Base-by-base conservation (phyloP, 2,113 vertebrate genomes). In the Brachypodius melanocephalos region DNA sequence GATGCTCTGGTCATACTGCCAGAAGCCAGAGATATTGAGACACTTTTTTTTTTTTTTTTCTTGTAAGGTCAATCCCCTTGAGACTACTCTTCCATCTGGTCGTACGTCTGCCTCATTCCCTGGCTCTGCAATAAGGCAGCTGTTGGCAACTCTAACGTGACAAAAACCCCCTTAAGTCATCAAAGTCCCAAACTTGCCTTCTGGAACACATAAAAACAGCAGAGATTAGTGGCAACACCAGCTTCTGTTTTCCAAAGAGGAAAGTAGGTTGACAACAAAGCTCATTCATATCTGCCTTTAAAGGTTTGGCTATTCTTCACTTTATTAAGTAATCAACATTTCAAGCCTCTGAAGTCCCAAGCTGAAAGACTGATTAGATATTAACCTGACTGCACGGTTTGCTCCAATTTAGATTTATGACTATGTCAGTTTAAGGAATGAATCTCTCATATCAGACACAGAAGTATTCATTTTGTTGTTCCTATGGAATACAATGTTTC, bases 371-470 rank as follows among this genome's bases (percentile, higher is more conserved):
- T 40, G 31, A 96, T 95, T 95, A 95, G 74, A 84, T 93, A 94
- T 72, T 96, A 75, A 65, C 51, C 71, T 96, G 92, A 87, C 72
- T 95, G 77, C 96, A 46, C 34, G 95, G 74, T 96, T 97, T 91
- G 87, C 90, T 96, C 71, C 87, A 97, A 96, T 96, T 96, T 93
- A 95, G 95, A 97, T 97, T 97, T 97, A 98, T 97, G 96, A 95
- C 83, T 89, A 67, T 93, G 95, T 87, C 93, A 94, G 43, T 91
- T 93, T 94, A 97, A 96, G 67, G 86, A 97, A 97, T 95, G 34
- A 89, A 71, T 96, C 91, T 96, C 95, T 97, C 93, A 89, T 84
- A 96, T 96, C 74, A 95, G 95, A 89, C 22, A 85, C 61, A 92
- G 93, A 97, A 97, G 88, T 90, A 93, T 92, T 96, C 4, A 1